Conservation (phyloP, 2,113 vertebrate genomes). For the Syngnathoides biaculeatus region DNA sequence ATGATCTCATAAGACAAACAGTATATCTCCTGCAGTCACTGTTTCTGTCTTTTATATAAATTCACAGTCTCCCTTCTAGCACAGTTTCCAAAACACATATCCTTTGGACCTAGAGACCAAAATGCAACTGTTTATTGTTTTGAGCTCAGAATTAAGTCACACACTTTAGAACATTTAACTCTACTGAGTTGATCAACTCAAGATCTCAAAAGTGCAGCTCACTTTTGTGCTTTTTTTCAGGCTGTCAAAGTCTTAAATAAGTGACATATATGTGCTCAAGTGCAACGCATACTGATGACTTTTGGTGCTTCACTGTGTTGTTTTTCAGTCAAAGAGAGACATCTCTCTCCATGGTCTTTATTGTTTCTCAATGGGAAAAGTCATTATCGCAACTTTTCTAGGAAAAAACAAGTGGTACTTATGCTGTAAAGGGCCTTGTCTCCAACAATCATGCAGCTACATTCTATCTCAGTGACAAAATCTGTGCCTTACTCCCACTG, state of each 20-base stretch:
- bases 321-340: slow-evolving; percentile 24
- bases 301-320: slow-evolving; percentile 43
- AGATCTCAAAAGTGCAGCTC: slow-evolving; percentile 26
- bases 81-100: slow-evolving; percentile 48
- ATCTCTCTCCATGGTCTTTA: slow-evolving; percentile 11
- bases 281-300: slow-evolving; percentile 52
- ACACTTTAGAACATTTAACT: slow-evolving; percentile 21
- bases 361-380: slow-evolving; percentile 17
- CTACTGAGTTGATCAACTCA: slow-evolving; percentile 12
- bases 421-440: slow-evolving; percentile 28
- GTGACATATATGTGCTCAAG: slow-evolving; percentile 41
- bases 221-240: slow-evolving; percentile 6
- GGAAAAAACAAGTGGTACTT: slow-evolving; percentile 20
- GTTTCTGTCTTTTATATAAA: slow-evolving; percentile 27
- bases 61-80: slow-evolving; percentile 12
- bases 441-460: background rate
- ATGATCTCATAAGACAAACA: slow-evolving; percentile 40
- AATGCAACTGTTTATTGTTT: slow-evolving; percentile 50
- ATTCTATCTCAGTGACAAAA: slow-evolving; percentile 4
- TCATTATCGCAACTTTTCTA: slow-evolving; percentile 45
- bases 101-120: slow-evolving; percentile 45
- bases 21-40: slow-evolving; percentile 20
- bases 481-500: slow-evolving; percentile 8
- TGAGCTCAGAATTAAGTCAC: slow-evolving; percentile 39
- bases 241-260: slow-evolving; percentile 28